phyloP scores from a whole-genome alignment of 1,140 invertebrate species.

The Papilio machaon region DNA sequence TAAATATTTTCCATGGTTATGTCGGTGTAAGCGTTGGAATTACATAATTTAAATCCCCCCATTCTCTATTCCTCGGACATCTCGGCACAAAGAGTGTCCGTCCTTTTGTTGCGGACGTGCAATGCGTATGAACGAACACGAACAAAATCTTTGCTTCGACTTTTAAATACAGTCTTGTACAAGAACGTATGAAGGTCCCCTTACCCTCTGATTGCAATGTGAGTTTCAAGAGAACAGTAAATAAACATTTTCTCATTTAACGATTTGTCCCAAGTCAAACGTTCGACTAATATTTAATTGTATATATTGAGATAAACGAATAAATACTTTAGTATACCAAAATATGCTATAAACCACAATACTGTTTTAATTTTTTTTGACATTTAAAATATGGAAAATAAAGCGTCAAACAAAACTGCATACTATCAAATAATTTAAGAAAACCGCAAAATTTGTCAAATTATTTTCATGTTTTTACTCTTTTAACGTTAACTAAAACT shows the following conservation, averaged over 20 bases:
- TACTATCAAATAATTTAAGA: too few species aligned
- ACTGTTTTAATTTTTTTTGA: too few species aligned
- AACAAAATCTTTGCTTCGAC: slow-evolving; percentile 3
- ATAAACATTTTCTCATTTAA: slow-evolving; percentile 6
- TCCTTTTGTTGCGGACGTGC: slow-evolving; percentile 21
- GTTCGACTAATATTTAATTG: not conserved
- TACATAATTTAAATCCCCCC: not conserved
- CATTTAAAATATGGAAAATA: too few species aligned
- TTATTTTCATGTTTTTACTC: too few species aligned
- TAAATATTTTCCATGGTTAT: not conserved
- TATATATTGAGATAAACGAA: not conserved
- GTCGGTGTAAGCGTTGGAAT: not conserved
- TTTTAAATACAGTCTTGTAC: not conserved
- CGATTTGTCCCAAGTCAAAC: not conserved
- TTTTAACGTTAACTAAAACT: too few species aligned
- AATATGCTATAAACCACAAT: too few species aligned
- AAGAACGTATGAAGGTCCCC: not conserved
- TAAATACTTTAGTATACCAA: not conserved
- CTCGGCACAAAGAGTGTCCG: not conserved
- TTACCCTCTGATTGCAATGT: slow-evolving; percentile 8
- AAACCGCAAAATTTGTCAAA: too few species aligned
- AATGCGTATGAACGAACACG: not conserved
- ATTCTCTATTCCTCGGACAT: not conserved
- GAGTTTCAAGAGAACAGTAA: not conserved
- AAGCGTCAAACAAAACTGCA: too few species aligned